phyloP scores from a whole-genome alignment of 2,888 invertebrate genomes.

The Ectemnius cavifrons region DNA sequence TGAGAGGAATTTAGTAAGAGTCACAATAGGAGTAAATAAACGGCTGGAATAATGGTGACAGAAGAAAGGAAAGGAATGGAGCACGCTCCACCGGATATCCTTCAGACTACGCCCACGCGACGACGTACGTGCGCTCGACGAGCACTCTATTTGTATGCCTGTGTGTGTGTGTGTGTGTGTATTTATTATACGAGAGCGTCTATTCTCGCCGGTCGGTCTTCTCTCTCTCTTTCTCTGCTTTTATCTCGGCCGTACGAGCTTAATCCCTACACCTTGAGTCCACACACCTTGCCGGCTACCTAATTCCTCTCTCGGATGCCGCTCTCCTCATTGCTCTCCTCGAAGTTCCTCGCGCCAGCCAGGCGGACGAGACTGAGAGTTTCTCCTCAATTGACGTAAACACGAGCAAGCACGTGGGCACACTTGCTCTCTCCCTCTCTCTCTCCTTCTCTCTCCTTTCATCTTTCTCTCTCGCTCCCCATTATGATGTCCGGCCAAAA shows the following conservation, averaged over 20 bases:
- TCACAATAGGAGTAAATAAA: conserved; percentile 5
- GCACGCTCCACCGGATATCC: conserved; percentile 74
- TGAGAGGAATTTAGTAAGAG: conserved; percentile 22
- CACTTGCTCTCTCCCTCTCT: too few relatives aligned
- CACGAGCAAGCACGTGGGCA: conserved; percentile 4
- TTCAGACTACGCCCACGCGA: conserved; percentile 71
- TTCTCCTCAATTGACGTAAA: conserved; percentile 20
- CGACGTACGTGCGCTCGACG: conserved; percentile 17
- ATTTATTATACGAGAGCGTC: conserved; percentile 1
- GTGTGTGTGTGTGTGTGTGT: not conserved
- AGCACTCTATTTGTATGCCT: not conserved
- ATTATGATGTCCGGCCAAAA: conserved; percentile 7
- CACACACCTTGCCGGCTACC: not conserved
- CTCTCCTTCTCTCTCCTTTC: too few relatives aligned
- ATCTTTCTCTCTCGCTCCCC: not conserved
- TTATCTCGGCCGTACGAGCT: not conserved
- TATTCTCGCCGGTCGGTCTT: not conserved
- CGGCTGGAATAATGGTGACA: conserved; percentile 20
- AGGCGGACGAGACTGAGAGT: not conserved
- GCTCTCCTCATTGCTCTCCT: too few relatives aligned
- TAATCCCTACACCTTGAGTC: not conserved
- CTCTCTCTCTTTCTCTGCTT: not conserved
- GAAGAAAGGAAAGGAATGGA: conserved; percentile 27
- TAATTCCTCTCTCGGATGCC: not conserved
- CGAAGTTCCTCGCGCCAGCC: too few relatives aligned